Evolutionary conservation across 2,113 vertebrate genomes (phyloP).

Genomic region (Colaptes auratus): DNA sequence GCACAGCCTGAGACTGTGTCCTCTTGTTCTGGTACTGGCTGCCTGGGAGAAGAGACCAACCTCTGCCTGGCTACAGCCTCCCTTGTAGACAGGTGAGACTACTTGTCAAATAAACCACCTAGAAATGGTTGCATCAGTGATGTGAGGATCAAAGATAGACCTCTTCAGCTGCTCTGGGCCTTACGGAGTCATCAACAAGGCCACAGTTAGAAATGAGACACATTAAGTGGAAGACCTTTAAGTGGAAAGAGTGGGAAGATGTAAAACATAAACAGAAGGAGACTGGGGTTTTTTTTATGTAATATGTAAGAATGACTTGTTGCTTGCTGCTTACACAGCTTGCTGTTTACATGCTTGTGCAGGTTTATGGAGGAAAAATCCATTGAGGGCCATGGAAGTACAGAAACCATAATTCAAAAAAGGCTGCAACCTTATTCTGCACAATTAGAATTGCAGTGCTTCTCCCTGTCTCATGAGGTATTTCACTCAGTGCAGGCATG

Average conservation of each 20-base stretch:
- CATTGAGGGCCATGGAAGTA: background rate
- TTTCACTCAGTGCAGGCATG: too few relatives aligned
- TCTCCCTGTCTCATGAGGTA: too few relatives aligned
- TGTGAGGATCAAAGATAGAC: background rate
- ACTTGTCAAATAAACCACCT: background rate
- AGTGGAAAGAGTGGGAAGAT: background rate
- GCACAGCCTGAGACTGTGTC: too few relatives aligned
- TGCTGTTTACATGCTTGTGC: background rate
- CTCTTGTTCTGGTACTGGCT: too few relatives aligned
- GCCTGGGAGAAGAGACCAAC: too few relatives aligned
- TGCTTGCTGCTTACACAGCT: background rate
- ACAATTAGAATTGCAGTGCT: background rate
- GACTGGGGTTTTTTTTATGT: background rate
- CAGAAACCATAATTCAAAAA: background rate
- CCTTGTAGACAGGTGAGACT: too few relatives aligned
- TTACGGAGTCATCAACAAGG: rapidly evolving
- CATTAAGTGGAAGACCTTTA: background rate
- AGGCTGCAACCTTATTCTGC: background rate
- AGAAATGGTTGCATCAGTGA: background rate
- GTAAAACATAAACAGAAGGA: background rate
- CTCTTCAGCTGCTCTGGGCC: background rate
- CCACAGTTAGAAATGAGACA: rapidly evolving
- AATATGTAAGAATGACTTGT: too few relatives aligned
- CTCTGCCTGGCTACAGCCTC: too few relatives aligned
- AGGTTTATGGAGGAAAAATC: background rate